Evolutionary conservation across 2,797 vertebrate species (phyloP), one percentile per base, ranked within the genome.

Genomic region (Lepidocolaptes lacrymiger): DNA sequence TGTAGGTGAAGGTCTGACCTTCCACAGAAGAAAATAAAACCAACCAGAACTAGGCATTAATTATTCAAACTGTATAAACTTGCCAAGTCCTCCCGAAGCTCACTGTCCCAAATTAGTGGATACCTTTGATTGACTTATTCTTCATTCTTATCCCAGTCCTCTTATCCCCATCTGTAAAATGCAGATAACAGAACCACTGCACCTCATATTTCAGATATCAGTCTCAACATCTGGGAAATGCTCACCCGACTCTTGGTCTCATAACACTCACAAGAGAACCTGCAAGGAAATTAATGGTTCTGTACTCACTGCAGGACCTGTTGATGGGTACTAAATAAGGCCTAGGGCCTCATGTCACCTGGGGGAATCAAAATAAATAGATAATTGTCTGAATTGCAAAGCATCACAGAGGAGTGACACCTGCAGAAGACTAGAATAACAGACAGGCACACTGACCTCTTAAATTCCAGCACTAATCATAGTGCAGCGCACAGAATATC

Each of bases 331-430:
- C 62, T 79, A 80, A 94, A 71, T 63, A 79, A 92, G 59, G 49
- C 82, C 72, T 9, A 2, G 24, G 49, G 61, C 54, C 39, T 28
- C 58, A 22, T 8, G 23, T 51, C 76, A 91, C 62, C 46, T 54
- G 20, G 22, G 59, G 80, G 59, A 79, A 92, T 61, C 74, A 71
- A 89, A 87, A 77, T 80, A 94, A 89, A 93, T 94, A 86, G 68
- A 92, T 93, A 41, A 24, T 87, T 36, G 71, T 85, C 44, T 73
- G 69, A 85, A 88, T 52, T 43, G n/a, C 61, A 72, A 88, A 49
- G 32, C n/a, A 74, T 75, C 55, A 85, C 27, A 64, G 39, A 82
- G 27, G 20, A 92, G 16, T 51, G 64, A 74, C 43, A 39, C 22
- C 14, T 74, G 41, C 34, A 72, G 62, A 91, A 85, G 61, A 58